Percentiles rank a stretch among this genome's conserved stretches.
Evolutionary conservation across 2,888 invertebrate genomes (phyloP).

Genomic region (Agriopis leucophaearia): DNA sequence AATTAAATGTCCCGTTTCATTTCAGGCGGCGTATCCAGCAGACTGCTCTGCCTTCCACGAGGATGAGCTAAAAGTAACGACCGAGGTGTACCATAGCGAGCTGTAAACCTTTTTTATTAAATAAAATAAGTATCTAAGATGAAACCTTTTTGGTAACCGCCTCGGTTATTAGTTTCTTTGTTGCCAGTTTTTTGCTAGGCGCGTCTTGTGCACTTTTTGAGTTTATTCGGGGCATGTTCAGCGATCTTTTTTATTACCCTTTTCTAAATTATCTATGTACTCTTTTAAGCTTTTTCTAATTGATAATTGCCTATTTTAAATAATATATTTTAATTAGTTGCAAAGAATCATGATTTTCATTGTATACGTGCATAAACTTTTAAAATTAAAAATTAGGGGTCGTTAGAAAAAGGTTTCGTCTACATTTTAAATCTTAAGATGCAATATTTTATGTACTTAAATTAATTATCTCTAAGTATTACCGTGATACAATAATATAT

Average conservation of each 20-base stretch:
- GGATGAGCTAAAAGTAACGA: conserved; percentile 93
- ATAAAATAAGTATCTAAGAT: conserved; percentile 15
- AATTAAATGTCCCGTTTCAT: conserved; percentile 40
- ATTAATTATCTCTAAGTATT: not conserved
- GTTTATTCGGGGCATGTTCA: not conserved
- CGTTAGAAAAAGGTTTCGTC: conserved; percentile 22
- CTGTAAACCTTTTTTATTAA: conserved; percentile 80
- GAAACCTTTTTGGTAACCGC: conserved; percentile 32
- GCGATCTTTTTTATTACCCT: not conserved
- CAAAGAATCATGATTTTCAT: too few relatives aligned
- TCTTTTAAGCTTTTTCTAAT: not conserved
- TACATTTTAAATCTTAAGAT: not conserved
- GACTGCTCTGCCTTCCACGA: conserved; percentile 93
- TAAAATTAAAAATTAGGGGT: not conserved
- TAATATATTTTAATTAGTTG: too few relatives aligned
- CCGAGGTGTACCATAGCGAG: conserved; percentile 93
- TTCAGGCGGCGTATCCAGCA: conserved; percentile 89
- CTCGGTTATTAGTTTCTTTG: conserved; percentile 9
- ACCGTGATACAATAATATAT: conserved; percentile 27
- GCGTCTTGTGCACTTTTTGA: not conserved
- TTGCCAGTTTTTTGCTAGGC: conserved; percentile 9
- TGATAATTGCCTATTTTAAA: too few relatives aligned
- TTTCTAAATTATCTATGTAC: not conserved
- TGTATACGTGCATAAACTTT: not conserved
- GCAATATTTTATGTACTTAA: not conserved